phyloP scores from a whole-genome alignment of 2,888 invertebrate species.

The Mimumesa dahlbomi region DNA sequence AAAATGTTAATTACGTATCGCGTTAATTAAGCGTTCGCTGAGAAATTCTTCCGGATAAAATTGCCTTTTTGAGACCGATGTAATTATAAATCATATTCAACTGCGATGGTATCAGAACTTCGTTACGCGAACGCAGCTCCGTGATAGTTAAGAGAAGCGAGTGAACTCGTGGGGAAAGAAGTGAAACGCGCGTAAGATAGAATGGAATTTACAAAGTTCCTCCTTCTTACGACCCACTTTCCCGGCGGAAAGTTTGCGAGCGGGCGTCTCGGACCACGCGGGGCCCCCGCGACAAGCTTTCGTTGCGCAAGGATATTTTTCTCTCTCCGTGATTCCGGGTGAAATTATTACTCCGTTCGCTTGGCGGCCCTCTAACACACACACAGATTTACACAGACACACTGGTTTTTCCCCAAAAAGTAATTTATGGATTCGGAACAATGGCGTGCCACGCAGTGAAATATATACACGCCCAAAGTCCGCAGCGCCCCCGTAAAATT shows the following conservation, averaged over 20 bases:
- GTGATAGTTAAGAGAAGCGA: conserved; percentile 7
- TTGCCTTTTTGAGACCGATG: too few relatives aligned
- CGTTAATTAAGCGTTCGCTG: too few relatives aligned
- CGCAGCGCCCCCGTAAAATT: conserved; percentile 27
- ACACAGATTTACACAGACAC: too few relatives aligned
- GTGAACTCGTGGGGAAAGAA: neutral
- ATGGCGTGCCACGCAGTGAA: conserved; percentile 30
- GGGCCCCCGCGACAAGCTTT: conserved; percentile 39
- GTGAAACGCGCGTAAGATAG: conserved; percentile 28
- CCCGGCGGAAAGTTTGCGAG: conserved; percentile 32
- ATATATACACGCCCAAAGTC: conserved; percentile 24
- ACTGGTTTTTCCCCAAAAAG: conserved; percentile 34
- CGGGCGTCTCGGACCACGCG: conserved; percentile 16
- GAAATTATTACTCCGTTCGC: conserved; percentile 52
- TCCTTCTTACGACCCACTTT: conserved; percentile 50
- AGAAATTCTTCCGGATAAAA: too few relatives aligned
- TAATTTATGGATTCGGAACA: conserved; percentile 56
- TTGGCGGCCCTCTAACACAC: conserved; percentile 4
- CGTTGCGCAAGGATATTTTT: conserved; percentile 51
- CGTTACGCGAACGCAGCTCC: conserved; percentile 22
- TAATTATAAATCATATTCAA: conserved; percentile 18
- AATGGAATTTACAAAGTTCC: conserved; percentile 59
- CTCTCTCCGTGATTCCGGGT: conserved; percentile 41
- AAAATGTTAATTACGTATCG: too few relatives aligned
- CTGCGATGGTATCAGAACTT: conserved; percentile 18